These are phyloP conservation scores for Acanthoscelides obtectus DNA, from an alignment of 2,888 invertebrate species.

Conservation along the genomic window DNA sequence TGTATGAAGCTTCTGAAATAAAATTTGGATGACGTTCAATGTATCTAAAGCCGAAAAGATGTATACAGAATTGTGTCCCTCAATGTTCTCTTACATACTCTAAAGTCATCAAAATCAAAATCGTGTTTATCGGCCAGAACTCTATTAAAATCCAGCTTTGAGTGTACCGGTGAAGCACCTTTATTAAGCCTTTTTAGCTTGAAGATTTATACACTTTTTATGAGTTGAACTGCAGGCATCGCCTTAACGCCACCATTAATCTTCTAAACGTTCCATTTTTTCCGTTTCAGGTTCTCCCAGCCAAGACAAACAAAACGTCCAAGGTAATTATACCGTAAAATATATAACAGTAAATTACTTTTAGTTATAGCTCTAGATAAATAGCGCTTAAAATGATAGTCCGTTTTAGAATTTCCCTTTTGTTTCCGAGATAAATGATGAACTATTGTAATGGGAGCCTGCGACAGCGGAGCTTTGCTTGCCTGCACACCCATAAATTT, in stretches of 20 bases:
- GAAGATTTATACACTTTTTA: neutral
- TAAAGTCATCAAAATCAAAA: too few relatives aligned
- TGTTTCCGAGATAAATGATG: neutral
- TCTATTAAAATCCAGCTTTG: neutral
- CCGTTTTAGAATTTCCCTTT: neutral
- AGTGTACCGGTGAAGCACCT: neutral
- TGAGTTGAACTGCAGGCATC: neutral
- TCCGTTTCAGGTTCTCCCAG: neutral
- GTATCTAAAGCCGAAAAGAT: too few relatives aligned
- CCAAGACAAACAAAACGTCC: neutral
- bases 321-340: neutral
- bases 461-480: neutral
- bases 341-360: neutral
- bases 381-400: neutral
- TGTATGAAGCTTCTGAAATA: too few relatives aligned
- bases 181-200: neutral
- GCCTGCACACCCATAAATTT: neutral
- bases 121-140: too few relatives aligned
- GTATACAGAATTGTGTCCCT: too few relatives aligned
- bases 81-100: too few relatives aligned
- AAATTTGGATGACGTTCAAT: too few relatives aligned
- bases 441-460: neutral
- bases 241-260: neutral
- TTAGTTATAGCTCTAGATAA: neutral
- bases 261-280: neutral